phyloP scores from a whole-genome alignment of 2,888 invertebrate species.

The Hemistola chrysoprasaria region DNA sequence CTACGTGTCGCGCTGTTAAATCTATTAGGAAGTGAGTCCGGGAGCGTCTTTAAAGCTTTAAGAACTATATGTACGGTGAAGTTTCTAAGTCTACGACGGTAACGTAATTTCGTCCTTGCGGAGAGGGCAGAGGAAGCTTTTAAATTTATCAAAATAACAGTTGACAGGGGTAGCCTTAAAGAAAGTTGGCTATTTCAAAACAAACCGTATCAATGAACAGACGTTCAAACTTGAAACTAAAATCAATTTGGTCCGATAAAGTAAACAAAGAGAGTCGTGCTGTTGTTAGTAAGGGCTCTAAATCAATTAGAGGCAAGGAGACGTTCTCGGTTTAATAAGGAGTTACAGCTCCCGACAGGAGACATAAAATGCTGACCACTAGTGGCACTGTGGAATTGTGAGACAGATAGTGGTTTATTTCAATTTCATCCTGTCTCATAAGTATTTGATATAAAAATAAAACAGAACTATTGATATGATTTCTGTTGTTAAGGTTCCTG shows the following conservation, averaged over 20 bases:
- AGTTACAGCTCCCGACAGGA: constrained; percentile 59
- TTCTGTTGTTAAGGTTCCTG: neutral
- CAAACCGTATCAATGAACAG: constrained; percentile 29
- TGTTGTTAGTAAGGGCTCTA: constrained; percentile 58
- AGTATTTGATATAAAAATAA: neutral
- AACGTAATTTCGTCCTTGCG: constrained; percentile 22
- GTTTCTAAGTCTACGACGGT: constrained; percentile 22
- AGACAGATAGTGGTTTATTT: constrained; percentile 6
- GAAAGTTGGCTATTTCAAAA: constrained; percentile 6
- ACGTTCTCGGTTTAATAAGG: constrained; percentile 74
- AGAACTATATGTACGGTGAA: constrained; percentile 37
- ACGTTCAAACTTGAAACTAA: constrained; percentile 37
- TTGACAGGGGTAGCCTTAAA: constrained; percentile 1
- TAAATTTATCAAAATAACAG: neutral
- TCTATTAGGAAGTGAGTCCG: constrained; percentile 49
- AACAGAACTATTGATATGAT: neutral
- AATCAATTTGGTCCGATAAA: constrained; percentile 39
- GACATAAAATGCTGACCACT: constrained; percentile 73
- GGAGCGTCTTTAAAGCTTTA: constrained; percentile 51
- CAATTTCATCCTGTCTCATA: neutral
- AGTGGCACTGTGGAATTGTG: neutral
- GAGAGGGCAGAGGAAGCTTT: constrained; percentile 4
- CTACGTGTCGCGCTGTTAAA: constrained; percentile 52
- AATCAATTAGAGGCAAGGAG: constrained; percentile 73
- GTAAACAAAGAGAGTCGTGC: constrained; percentile 54